These are phyloP conservation scores for Drosophila sp. DNA, from an alignment of 1,140 invertebrate species.

Conservation along the genomic window DNA sequence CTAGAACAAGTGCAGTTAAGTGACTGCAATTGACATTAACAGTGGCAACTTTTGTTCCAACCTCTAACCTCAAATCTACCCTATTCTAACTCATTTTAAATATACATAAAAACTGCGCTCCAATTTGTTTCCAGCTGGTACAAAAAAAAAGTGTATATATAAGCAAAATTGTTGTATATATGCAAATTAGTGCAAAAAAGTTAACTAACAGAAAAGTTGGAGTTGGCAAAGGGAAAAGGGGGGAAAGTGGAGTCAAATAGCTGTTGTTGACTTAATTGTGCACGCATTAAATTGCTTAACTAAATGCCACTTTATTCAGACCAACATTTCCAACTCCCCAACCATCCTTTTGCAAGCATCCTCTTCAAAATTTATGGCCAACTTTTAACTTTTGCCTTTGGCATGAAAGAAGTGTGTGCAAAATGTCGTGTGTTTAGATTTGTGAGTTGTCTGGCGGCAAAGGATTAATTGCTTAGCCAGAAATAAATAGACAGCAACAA, in stretches of 20 bases:
- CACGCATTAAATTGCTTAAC: slow-evolving; percentile 76
- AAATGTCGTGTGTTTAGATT: slow-evolving; percentile 19
- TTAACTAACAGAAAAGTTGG: slow-evolving; percentile 23
- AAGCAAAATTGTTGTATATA: slow-evolving; percentile 22
- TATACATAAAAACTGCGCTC: slow-evolving; percentile 29
- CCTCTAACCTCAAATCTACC: slow-evolving; percentile 25
- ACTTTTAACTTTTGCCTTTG: slow-evolving; percentile 42
- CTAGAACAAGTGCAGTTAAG: slow-evolving; percentile 34
- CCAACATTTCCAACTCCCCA: slow-evolving; percentile 3
- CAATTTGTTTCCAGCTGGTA: slow-evolving; percentile 44
- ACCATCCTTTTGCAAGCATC: not conserved
- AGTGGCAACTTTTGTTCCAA: slow-evolving; percentile 40
- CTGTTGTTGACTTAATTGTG: slow-evolving; percentile 78
- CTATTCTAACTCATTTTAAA: slow-evolving; percentile 3
- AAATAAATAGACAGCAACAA: slow-evolving; percentile 27
- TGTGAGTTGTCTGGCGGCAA: slow-evolving; percentile 24
- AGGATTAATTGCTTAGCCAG: slow-evolving; percentile 51
- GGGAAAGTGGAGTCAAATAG: slow-evolving; percentile 36
- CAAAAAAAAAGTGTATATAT: no score
- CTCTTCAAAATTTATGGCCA: slow-evolving; percentile 22
- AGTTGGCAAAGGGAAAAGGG: slow-evolving; percentile 23
- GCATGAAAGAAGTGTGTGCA: slow-evolving; percentile 17
- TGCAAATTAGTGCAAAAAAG: slow-evolving; percentile 65
- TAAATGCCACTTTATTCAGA: slow-evolving; percentile 47
- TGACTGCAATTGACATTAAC: slow-evolving; percentile 75